Evolutionary conservation across 2,797 vertebrate species (phyloP).

Genomic region (Galago senegalensis): DNA sequence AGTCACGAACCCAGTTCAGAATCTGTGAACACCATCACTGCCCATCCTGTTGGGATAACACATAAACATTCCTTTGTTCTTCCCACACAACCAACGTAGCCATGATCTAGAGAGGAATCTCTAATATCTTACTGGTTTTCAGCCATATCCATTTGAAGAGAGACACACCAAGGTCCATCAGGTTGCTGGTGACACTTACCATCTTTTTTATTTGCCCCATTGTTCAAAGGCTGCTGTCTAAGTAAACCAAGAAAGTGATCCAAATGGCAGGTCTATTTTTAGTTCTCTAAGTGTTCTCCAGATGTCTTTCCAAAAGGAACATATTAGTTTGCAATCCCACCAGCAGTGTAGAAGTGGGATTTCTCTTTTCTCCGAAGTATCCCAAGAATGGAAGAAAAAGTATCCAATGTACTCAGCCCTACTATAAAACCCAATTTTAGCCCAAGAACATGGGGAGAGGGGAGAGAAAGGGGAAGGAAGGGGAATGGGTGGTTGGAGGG

Average conservation of each 20-base stretch:
- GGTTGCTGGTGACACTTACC: background rate
- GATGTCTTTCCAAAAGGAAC: no score
- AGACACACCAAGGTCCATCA: background rate
- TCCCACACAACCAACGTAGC: fast-evolving
- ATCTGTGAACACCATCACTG: fast-evolving
- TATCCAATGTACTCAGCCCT: no score
- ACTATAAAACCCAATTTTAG: no score
- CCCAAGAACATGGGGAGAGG: no score
- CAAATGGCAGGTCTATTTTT: no score
- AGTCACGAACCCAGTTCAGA: background rate
- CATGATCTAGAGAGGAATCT: background rate
- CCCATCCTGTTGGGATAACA: background rate
- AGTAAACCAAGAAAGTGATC: background rate
- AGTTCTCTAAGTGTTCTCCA: no score
- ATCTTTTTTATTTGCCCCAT: background rate
- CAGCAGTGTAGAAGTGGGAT: no score
- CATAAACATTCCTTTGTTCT: background rate
- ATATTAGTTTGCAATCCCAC: no score
- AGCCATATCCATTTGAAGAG: background rate
- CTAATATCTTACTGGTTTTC: background rate
- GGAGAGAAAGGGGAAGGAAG: no score
- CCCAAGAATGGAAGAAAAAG: no score
- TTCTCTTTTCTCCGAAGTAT: no score
- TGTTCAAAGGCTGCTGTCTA: background rate
- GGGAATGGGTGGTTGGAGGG: no score